Conservation (phyloP, 2,113 vertebrate species). For the Petrocephalus zakoni region DNA sequence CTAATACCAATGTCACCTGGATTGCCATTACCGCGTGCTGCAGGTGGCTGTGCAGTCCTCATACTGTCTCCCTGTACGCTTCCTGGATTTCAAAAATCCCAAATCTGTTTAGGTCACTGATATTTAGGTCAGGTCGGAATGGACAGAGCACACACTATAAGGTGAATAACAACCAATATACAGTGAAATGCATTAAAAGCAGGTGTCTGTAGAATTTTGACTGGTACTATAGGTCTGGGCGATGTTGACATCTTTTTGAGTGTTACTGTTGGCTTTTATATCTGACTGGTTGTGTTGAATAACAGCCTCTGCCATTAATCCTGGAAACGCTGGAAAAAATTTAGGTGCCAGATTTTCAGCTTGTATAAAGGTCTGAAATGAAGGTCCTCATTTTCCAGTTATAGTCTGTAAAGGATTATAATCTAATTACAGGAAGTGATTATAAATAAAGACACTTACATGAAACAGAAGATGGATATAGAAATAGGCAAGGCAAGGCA, state of each 20-base stretch:
- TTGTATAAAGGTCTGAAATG: background rate
- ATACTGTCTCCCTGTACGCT: background rate
- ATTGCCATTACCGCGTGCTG: background rate
- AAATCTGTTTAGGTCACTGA: background rate
- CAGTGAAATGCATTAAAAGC: background rate
- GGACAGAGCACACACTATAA: background rate
- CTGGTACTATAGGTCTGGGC: background rate
- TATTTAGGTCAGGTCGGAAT: background rate
- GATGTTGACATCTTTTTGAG: background rate
- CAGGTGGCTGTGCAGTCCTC: too few relatives aligned
- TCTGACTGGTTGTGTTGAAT: background rate
- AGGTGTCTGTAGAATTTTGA: background rate
- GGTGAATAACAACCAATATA: background rate
- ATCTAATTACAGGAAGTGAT: background rate
- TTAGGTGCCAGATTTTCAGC: too few relatives aligned
- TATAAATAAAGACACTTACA: background rate
- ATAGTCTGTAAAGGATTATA: background rate
- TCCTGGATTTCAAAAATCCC: background rate
- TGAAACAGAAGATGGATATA: background rate
- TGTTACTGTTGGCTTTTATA: background rate
- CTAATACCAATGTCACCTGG: background rate
- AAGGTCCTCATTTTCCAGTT: background rate
- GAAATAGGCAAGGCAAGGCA: too few relatives aligned
- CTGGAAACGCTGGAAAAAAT: background rate
- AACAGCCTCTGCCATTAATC: background rate